Percentiles rank a stretch among this genome's conserved stretches.
Evolutionary conservation across 2,888 invertebrate genomes (phyloP).

Genomic region (Hypomecis atomaria): DNA sequence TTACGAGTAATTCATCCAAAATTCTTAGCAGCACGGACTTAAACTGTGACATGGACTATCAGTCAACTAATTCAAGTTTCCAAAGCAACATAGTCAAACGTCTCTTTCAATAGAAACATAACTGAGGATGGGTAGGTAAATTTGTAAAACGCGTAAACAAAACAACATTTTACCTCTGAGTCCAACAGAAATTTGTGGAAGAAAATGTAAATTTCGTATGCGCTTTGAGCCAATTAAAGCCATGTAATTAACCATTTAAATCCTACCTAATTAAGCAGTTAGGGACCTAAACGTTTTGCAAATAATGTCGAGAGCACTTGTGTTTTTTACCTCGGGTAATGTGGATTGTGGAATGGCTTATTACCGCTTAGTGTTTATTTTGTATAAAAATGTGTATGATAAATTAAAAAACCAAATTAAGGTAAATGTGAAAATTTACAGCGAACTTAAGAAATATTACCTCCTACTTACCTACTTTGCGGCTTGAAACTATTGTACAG

Average conservation of each 20-base stretch:
- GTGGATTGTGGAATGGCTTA: conserved; percentile 16
- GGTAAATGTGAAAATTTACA: too few species aligned
- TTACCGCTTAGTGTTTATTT: not conserved
- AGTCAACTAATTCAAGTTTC: too few species aligned
- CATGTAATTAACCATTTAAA: conserved; percentile 52
- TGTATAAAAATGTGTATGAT: not conserved
- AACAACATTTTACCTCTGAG: not conserved
- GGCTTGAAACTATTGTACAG: too few species aligned
- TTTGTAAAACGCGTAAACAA: not conserved
- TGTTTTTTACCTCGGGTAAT: conserved; percentile 45
- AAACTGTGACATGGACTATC: too few species aligned
- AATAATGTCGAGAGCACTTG: conserved; percentile 51
- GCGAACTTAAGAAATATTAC: too few species aligned
- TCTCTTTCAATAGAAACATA: too few species aligned
- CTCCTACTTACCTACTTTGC: too few species aligned
- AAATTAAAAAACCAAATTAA: too few species aligned
- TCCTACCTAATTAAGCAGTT: conserved; percentile 41
- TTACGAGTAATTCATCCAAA: too few species aligned
- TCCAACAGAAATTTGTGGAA: conserved; percentile 16
- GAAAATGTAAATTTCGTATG: conserved; percentile 46
- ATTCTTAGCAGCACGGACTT: too few species aligned
- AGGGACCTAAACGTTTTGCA: conserved; percentile 52
- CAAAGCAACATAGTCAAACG: too few species aligned
- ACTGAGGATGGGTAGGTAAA: too few species aligned
- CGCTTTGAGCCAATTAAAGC: conserved; percentile 47